Conservation (phyloP, 2,113 vertebrate genomes). For the Octodon degus region DNA sequence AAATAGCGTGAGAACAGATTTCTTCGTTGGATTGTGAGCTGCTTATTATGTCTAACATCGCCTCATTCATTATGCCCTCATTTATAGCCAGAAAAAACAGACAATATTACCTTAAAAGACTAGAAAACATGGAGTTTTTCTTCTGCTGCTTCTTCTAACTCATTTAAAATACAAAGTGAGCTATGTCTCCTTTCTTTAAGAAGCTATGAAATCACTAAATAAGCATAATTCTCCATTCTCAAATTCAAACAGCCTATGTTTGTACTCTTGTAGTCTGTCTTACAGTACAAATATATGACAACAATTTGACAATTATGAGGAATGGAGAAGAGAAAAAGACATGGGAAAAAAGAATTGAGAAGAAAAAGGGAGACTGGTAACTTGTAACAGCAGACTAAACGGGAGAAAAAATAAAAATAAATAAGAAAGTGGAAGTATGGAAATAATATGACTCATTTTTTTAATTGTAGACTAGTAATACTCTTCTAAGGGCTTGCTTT, state of each 20-base stretch:
- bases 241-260: slow-evolving; percentile 66
- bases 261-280: slow-evolving; percentile 70
- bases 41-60: slow-evolving; percentile 83
- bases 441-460: background rate
- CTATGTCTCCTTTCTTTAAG: slow-evolving; percentile 73
- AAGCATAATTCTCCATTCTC: slow-evolving; percentile 70
- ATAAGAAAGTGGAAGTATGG: background rate
- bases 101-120: slow-evolving; percentile 73
- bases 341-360: background rate
- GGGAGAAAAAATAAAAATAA: background rate
- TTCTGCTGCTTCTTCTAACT: background rate
- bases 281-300: slow-evolving; percentile 23
- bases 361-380: background rate
- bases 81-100: slow-evolving; percentile 77
- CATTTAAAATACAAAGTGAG: slow-evolving; percentile 82
- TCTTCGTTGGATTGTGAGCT: slow-evolving; percentile 75
- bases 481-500: background rate
- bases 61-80: slow-evolving; percentile 81
- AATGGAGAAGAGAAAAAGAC: slow-evolving; percentile 69
- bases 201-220: slow-evolving; percentile 73
- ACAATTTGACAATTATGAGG: slow-evolving; percentile 70
- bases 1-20: slow-evolving; percentile 87
- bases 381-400: background rate
- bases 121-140: slow-evolving; percentile 61
- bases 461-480: background rate